Evolutionary conservation across 2,888 invertebrate species (phyloP), one percentile per base, ranked within the genome.

Genomic region (Nemotelus nigrinus): DNA sequence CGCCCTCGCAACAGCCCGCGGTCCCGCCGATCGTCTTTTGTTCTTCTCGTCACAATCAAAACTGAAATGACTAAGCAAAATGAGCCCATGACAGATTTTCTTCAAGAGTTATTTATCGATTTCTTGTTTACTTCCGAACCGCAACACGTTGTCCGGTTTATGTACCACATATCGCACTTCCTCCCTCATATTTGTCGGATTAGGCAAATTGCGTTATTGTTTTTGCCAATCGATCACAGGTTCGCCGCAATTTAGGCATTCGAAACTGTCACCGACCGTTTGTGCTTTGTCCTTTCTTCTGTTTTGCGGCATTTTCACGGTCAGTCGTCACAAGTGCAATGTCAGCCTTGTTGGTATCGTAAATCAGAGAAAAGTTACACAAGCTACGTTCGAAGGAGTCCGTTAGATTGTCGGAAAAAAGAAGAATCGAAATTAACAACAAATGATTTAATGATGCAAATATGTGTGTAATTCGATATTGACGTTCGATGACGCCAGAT

Each of bases 381-480:
- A 5, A 50, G 50, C 50, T 50, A 7, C 5, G 6, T 8, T 7
- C 50, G 50, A 50, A 8, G 50, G 8, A 50, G 8, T 8, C 50
- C 6, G 5, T 50, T 7, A 8, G 8, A 7, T 50, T 50, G 50
- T 5, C 8, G 50, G 50, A 8, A 50, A 50, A 50, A 8, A 50
- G 8, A 25, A 25, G 25, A 25, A 25, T 25, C 8, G 6, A 7
- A 50, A 7, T 50, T 50, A 7, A 8, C 50, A 7, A 7, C 6
- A 8, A 8, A 50, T 50, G 50, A 50, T 50, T 50, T 50, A 50
- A 50, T 50, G 50, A 8, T 50, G 8, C 50, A 50, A 50, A 50
- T 50, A 50, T 97, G 25, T 25, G 25, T 25, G 25, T 25, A 25
- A 25, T 25, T 25, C 25, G 25, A 25, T 25, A 25, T 25, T 25